Evolutionary conservation across 2,113 vertebrate genomes (phyloP), one percentile per base, ranked within the genome.

Genomic region (Notarius quadriscutis): DNA sequence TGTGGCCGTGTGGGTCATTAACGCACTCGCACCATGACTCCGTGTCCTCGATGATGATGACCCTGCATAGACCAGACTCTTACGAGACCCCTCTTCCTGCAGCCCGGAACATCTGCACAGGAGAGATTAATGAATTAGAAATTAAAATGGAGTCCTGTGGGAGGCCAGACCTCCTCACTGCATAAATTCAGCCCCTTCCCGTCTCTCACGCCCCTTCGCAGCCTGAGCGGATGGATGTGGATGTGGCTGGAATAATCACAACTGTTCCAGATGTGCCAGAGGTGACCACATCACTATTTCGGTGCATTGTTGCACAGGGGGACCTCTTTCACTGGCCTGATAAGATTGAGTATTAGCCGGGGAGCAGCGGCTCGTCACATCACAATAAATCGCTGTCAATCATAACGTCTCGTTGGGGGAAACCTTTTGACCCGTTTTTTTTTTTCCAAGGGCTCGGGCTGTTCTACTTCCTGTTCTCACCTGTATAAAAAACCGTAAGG

Each of bases 71-170:
- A 25, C 81, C 60, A 7, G 58, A 15, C 34, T 27, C 58, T 30
- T 51, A 27, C 18, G 30, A 63, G 86, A 58, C 72, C 51, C 57
- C 20, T 71, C 79, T 78, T 53, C 60, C 27, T 53, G 84, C 81
- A 62, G 67, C 20, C 27, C 10, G 14, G 58, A 84, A 82, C 58
- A 79, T 85, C 86, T 88, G 88, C 84, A 55, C 27, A 5, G 69
- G 75, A 65, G 84, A 89, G 86, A 89, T 88, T 87, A 89, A 88
- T 91, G 81, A 91, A 91, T 91, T 91, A 91, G 88, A 91, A 91
- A 91, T 91, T 88, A 89, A 89, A 89, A 91, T 91, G 48, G 34
- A 25, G 84, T 89, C 86, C 84, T 84, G 77, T 82, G 86, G 87
- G 86, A 91, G 82, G 34, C 53, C 72, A 10, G 88, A 18, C 34